A percentile compares a stretch with the other conserved stretches of the same genome.
Conservation (phyloP, 2,113 vertebrate species). For the Atlantisia rogersi region DNA sequence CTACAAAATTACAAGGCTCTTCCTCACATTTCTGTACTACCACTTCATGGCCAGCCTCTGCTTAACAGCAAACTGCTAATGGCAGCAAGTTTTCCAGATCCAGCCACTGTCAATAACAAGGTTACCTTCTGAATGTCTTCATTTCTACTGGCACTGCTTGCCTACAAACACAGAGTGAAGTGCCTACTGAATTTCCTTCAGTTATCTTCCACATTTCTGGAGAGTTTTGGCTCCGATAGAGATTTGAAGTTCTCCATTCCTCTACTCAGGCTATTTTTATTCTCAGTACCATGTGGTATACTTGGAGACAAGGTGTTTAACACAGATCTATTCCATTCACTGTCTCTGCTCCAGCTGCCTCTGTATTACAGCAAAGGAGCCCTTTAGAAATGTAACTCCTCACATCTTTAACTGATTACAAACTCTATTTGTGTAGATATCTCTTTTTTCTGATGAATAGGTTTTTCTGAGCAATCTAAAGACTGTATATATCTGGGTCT, state of each 20-base stretch:
- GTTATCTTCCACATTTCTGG: neutral
- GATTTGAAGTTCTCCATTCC: neutral
- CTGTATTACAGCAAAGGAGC: neutral
- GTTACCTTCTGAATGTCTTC: neutral
- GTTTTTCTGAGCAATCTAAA: neutral
- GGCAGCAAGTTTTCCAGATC: neutral
- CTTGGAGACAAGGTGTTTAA: neutral
- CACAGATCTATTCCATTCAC: neutral
- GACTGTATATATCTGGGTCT: neutral
- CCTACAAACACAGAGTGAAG: neutral
- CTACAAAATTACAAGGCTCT: neutral
- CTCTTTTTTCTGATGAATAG: neutral
- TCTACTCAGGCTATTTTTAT: neutral
- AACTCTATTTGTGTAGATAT: neutral
- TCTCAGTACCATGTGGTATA: neutral
- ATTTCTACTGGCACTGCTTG: neutral
- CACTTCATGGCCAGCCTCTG: neutral
- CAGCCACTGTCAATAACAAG: neutral
- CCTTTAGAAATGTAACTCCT: neutral
- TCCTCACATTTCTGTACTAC: neutral
- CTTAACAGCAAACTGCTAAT: neutral
- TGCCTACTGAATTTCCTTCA: neutral
- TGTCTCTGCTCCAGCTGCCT: neutral
- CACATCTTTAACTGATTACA: neutral
- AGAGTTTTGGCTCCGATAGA: neutral